Percentiles rank a stretch among this genome's conserved stretches.
These are phyloP conservation scores for Ceramica pisi DNA, from an alignment of 2,888 invertebrate genomes.

Conservation along the genomic window DNA sequence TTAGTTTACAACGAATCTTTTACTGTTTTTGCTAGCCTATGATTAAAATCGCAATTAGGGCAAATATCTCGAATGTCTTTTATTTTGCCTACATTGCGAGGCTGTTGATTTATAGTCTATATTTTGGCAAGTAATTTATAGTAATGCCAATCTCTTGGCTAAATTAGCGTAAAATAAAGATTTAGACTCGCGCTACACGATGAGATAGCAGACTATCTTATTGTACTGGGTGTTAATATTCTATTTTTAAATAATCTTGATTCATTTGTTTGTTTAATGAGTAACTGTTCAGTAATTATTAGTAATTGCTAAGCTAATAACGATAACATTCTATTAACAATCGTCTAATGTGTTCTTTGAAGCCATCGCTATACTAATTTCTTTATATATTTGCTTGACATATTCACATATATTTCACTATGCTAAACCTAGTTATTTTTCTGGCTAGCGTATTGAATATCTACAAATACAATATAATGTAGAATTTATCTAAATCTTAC, in stretches of 20 bases:
- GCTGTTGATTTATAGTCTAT: not conserved
- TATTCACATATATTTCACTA: not conserved
- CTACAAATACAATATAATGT: not conserved
- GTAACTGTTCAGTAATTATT: not conserved
- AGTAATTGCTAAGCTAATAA: not conserved
- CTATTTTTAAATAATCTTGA: not conserved
- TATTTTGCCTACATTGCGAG: not conserved
- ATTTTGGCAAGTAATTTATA: slow-evolving; percentile 24
- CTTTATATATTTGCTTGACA: not conserved
- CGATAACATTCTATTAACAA: not conserved
- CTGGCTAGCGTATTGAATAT: slow-evolving; percentile 1
- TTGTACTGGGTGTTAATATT: not conserved
- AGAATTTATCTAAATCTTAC: slow-evolving; percentile 4
- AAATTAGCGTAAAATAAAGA: not conserved
- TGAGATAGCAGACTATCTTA: not conserved
- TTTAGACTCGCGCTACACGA: not conserved
- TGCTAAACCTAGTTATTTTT: not conserved
- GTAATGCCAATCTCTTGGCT: slow-evolving; percentile 4
- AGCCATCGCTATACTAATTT: slow-evolving; percentile 2
- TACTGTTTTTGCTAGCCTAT: not conserved
- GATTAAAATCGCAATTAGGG: not conserved
- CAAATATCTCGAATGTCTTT: slow-evolving; percentile 29
- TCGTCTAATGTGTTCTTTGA: not conserved
- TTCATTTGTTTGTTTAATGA: not conserved
- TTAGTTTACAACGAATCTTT: not conserved